Evolutionary conservation across 2,113 vertebrate species (phyloP), one percentile per base, ranked within the genome.

Genomic region (Otolemur garnettii): DNA sequence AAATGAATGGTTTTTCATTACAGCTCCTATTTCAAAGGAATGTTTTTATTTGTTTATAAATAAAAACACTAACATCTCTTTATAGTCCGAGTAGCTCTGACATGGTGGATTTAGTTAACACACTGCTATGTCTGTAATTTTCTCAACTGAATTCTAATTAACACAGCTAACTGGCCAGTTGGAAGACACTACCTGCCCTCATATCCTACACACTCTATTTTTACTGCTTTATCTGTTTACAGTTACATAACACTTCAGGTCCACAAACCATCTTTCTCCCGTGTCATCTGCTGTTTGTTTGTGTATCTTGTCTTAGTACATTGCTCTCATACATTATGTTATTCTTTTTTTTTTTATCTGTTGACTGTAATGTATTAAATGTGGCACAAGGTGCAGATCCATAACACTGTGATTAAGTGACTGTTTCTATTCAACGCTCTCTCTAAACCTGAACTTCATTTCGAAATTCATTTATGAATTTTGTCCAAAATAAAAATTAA

Each of bases 401-500:
- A 28, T 88, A 55, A 62, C 33, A 21, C 10, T 69, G 30, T 68
- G 74, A 55, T 71, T 22, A 1, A 60, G 14, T 45, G 74, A 50
- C n/a, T 72, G 1, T 80, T 89, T 85, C 24, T 90, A 26, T 81
- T 89, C 17, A 81, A 0, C 18, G 42, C 1, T 78, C 21, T 77
- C n/a, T 66, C 15, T 93, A 18, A 85, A 64, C 1, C 57, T 66
- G 57, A 42, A 38, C 59, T 68, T 74, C 42, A 4, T 19, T 93
- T 81, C 18, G 30, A 55, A 35, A 30, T 71, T 30, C n/a, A 62
- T 22, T 68, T 17, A 72, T 74, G 74, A 71, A 50, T 92, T 92
- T 78, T 96, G 21, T 19, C 72, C 45, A 71, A 50, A 53, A 33
- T 59, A 53, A 38, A 77, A 93, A 92, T 88, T 28, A 93, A 74